Evolutionary conservation across 2,888 invertebrate species (phyloP), one percentile per base, ranked within the genome.

Genomic region (Parnassius mnemosyne): DNA sequence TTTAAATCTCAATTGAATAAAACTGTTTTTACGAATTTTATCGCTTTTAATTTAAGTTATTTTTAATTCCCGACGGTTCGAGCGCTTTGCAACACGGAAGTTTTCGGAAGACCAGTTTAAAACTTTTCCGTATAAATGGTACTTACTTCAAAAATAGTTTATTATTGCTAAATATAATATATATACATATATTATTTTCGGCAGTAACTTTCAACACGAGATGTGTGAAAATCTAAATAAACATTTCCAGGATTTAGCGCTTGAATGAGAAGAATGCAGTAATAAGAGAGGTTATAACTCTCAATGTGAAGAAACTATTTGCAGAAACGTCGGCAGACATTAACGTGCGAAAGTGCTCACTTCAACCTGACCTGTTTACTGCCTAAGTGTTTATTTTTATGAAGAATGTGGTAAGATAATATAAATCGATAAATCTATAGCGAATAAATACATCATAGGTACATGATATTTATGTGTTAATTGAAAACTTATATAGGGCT

Each of bases 281-380:
- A 54, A 12, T 49, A 59, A 63, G 60, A 66, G 58, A 65, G 60
- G 63, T 57, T 50, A 65, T 66, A 64, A 60, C 55, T 63, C 55
- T 55, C 57, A 51, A 57, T 53, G 53, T 65, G 63, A 46, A 53
- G 42, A 44, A 59, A 59, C 66, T 72, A 69, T 73, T 73, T 71
- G 64, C 71, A 73, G 76, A 73, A 73, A 71, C 68, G 65, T 68
- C 69, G 60, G 67, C 66, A 66, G 58, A 68, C 64, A 69, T 66
- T 66, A 65, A 67, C 62, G 69, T 58, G 66, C 64, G 66, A 71
- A 71, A 75, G 66, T 69, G 68, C 64, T 66, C 66, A 49, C 67
- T 59, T 65, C 54, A 50, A 63, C 66, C 65, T 73, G 78, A 72
- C 74, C 79, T 69, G 78, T 75, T 77, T 81, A 71, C 65, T 69